These are phyloP conservation scores for Nomia melanderi DNA, from an alignment of 1,140 invertebrate species.

Conservation along the genomic window DNA sequence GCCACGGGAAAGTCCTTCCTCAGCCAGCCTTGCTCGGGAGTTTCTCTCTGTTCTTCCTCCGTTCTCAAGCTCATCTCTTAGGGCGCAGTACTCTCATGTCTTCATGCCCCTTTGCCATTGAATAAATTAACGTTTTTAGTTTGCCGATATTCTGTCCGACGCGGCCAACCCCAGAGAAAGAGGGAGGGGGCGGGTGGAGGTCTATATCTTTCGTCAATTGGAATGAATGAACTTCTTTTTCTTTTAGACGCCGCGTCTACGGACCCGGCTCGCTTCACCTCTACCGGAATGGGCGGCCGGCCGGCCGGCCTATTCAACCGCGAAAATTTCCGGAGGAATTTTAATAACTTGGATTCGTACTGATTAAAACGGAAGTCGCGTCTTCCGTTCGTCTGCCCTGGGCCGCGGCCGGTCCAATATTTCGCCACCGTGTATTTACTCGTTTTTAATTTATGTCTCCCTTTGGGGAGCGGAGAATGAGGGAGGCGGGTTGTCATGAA, in stretches of 20 bases:
- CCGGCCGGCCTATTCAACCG: constrained; percentile 56
- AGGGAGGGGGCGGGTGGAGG: no score
- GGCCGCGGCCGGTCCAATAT: constrained; percentile 34
- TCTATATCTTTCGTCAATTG: constrained; percentile 63
- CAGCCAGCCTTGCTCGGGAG: constrained; percentile 33
- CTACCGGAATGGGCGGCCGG: constrained; percentile 27
- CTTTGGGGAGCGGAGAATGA: background rate
- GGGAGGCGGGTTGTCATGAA: background rate
- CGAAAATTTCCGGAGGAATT: constrained; percentile 65
- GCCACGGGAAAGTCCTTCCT: constrained; percentile 47
- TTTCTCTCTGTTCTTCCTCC: constrained; percentile 54
- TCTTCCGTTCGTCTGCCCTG: constrained; percentile 32
- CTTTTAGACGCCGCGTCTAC: constrained; percentile 50
- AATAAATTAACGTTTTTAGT: constrained; percentile 78
- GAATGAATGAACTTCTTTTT: constrained; percentile 64
- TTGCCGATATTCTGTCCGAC: constrained; percentile 69
- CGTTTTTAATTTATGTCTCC: constrained; percentile 14
- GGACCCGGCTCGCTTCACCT: background rate
- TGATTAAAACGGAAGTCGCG: constrained; percentile 66
- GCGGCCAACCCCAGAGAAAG: no score
- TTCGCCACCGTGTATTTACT: constrained; percentile 43
- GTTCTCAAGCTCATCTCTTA: constrained; percentile 54
- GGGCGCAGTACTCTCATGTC: constrained; percentile 56
- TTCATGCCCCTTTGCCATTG: constrained; percentile 71
- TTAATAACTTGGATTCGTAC: constrained; percentile 67